phyloP scores from a whole-genome alignment of 2,113 vertebrate species.

The Microtus richardsoni region DNA sequence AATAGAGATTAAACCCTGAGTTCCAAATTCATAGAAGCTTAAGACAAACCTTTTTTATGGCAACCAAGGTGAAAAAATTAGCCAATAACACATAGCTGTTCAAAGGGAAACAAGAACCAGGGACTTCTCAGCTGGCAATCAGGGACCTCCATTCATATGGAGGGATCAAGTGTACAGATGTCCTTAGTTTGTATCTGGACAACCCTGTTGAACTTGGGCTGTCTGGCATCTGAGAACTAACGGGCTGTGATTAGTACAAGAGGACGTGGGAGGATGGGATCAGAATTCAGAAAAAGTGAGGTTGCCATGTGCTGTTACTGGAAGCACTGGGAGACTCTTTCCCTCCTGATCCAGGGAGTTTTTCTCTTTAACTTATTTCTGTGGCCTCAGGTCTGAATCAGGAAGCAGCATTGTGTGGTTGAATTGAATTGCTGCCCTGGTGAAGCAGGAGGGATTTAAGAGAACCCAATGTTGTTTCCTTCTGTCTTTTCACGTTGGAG shows the following conservation, averaged over 20 bases:
- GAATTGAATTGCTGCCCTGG: not conserved
- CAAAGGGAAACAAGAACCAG: not conserved
- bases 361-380: not conserved
- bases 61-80: not conserved
- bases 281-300: slow-evolving; percentile 6
- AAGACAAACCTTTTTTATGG: slow-evolving; percentile 1
- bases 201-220: not conserved
- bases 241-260: not conserved
- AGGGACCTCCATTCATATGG: not conserved
- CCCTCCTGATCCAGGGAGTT: not conserved
- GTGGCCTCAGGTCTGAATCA: not conserved
- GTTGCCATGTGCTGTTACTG: not conserved
- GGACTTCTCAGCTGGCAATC: not conserved
- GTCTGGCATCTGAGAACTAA: not conserved
- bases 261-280: not conserved
- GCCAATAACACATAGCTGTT: not conserved
- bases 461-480: not conserved
- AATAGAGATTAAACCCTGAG: slow-evolving; percentile 7
- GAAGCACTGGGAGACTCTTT: slow-evolving; percentile 1
- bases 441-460: not conserved
- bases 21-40: not conserved
- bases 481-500: slow-evolving; percentile 60
- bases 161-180: not conserved
- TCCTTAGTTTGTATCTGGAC: not conserved
- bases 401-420: not conserved